These are phyloP conservation scores for Chaetodon auriga DNA, from an alignment of 2,113 vertebrate species.

Conservation along the genomic window DNA sequence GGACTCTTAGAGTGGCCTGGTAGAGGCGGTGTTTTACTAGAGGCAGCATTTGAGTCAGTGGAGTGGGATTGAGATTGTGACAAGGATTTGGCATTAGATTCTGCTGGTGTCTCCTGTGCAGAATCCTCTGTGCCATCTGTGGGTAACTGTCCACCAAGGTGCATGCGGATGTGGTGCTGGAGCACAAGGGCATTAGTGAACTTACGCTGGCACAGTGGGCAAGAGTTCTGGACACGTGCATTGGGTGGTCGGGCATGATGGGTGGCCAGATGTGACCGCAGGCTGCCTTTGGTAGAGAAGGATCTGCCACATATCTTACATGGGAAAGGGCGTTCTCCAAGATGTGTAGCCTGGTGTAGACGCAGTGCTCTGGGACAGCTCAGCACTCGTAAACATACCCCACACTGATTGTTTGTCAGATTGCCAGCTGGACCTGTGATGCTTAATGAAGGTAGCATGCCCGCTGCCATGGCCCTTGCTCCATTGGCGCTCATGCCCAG, in stretches of 20 bases:
- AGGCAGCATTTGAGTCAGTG: conserved; percentile 47
- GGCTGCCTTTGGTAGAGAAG: conserved; percentile 92
- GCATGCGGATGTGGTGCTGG: conserved; percentile 94
- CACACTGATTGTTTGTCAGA: conserved; percentile 89
- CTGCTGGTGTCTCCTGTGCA: conserved; percentile 54
- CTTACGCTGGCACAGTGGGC: conserved; percentile 91
- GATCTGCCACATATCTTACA: conserved; percentile 93
- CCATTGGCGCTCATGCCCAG: conserved; percentile 77
- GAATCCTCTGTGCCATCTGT: conserved; percentile 81
- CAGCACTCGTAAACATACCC: conserved; percentile 90
- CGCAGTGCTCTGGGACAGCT: conserved; percentile 93
- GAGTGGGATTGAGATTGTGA: conserved; percentile 66
- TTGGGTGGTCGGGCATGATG: conserved; percentile 89
- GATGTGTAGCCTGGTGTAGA: conserved; percentile 92
- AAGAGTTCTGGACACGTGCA: conserved; percentile 90
- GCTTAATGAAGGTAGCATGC: conserved; percentile 70
- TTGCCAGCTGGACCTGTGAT: conserved; percentile 73
- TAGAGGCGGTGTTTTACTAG: conserved; percentile 56
- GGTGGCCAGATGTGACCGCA: conserved; percentile 91
- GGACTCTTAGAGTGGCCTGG: conserved; percentile 52
- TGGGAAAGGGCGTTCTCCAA: conserved; percentile 92
- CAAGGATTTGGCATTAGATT: conserved; percentile 57
- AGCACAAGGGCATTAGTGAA: conserved; percentile 94
- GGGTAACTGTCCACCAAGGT: conserved; percentile 92
- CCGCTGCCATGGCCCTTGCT: conserved; percentile 68